Conservation (phyloP, 2,797 vertebrate genomes). For the Scolopax bukidnonensis region DNA sequence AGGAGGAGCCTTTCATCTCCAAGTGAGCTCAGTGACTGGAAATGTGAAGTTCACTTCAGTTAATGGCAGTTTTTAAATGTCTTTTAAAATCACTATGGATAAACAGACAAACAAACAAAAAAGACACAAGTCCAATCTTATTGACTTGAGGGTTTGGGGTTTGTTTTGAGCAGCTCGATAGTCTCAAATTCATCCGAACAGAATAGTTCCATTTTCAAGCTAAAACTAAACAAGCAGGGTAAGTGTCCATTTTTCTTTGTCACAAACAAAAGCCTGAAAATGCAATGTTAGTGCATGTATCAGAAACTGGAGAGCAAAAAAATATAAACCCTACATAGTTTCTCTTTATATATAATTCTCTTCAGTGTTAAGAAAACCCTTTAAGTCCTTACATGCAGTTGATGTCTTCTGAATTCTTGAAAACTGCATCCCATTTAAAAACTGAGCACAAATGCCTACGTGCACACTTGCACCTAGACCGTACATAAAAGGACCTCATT, state of each 20-base stretch:
- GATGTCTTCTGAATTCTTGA: background rate
- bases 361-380: background rate
- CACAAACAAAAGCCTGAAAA: background rate
- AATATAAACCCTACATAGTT: background rate
- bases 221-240: background rate
- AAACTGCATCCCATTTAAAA: background rate
- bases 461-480: background rate
- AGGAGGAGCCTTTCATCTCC: conserved; percentile 51
- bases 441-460: background rate
- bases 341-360: background rate
- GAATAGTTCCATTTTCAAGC: background rate
- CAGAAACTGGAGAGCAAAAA: background rate
- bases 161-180: background rate
- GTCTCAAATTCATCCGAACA: background rate
- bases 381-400: background rate
- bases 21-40: conserved; percentile 27
- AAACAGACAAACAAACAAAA: conserved; percentile 29
- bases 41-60: conserved; percentile 30
- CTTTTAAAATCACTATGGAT: background rate
- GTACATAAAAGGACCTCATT: background rate
- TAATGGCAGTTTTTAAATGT: background rate
- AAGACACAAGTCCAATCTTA: background rate
- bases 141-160: background rate
- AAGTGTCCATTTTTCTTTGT: background rate
- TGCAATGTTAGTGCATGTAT: background rate